Conservation (phyloP, 2,113 vertebrate species). For the Oophaga pumilio region DNA sequence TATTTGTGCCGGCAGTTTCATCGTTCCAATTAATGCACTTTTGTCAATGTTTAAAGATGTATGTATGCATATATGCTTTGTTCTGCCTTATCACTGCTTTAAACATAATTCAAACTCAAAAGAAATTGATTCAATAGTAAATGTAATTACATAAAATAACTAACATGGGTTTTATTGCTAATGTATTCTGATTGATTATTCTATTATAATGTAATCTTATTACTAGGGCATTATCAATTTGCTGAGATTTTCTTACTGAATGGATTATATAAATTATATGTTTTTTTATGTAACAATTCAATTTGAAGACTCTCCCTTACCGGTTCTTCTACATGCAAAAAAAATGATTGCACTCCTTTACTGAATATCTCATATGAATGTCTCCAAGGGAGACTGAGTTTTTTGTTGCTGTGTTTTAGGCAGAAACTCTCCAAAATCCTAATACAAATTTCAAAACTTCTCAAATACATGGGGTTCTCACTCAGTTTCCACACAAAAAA, state of each 20-base stretch:
- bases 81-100: conserved; percentile 14
- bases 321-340: neutral
- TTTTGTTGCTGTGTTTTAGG: too few species aligned
- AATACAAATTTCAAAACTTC: too few species aligned
- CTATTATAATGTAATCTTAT: neutral
- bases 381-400: too few species aligned
- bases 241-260: neutral
- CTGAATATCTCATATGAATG: too few species aligned
- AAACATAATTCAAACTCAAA: conserved; percentile 6
- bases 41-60: conserved; percentile 36
- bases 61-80: conserved; percentile 37
- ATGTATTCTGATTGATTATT: conserved; percentile 34
- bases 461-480: too few species aligned
- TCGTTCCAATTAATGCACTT: conserved; percentile 38
- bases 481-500: too few species aligned
- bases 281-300: neutral
- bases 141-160: conserved; percentile 40
- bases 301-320: neutral
- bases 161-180: neutral
- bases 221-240: neutral
- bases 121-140: conserved; percentile 32
- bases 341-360: neutral
- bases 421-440: too few species aligned
- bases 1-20: conserved; percentile 11
- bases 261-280: neutral